Conservation (phyloP, 2,797 vertebrate genomes). For the Chaenodraco wilsoni region DNA sequence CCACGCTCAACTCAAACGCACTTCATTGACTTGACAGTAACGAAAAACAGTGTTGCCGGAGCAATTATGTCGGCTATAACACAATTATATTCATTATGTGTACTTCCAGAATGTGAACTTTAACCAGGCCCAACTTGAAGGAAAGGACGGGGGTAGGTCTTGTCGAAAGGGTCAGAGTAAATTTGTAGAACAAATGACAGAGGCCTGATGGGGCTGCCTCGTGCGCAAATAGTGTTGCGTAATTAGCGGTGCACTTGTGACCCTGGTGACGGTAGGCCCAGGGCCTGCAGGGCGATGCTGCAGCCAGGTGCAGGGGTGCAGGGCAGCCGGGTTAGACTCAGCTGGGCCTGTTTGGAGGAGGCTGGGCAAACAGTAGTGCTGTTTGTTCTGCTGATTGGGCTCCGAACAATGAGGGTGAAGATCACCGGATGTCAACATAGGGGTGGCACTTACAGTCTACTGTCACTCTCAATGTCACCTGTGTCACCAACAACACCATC, state of each 20-base stretch:
- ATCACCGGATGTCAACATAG: slow-evolving; percentile 75
- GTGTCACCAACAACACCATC: slow-evolving; percentile 60
- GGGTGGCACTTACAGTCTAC: slow-evolving; percentile 78
- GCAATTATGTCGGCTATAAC: slow-evolving; percentile 71
- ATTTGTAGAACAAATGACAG: slow-evolving; percentile 74
- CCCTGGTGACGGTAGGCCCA: slow-evolving; percentile 61
- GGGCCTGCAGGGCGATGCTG: slow-evolving; percentile 67
- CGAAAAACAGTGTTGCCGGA: slow-evolving; percentile 71
- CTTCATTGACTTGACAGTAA: slow-evolving; percentile 76
- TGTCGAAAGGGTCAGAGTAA: slow-evolving; percentile 65
- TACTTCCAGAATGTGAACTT: slow-evolving; percentile 75
- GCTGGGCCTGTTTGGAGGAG: slow-evolving; percentile 22
- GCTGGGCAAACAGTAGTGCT: slow-evolving; percentile 76
- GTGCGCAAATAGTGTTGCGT: slow-evolving; percentile 77
- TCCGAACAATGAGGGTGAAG: slow-evolving; percentile 51
- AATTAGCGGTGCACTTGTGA: slow-evolving; percentile 84
- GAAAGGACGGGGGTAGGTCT: background rate
- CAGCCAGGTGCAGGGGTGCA: slow-evolving; percentile 69
- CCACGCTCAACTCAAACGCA: slow-evolving; percentile 55
- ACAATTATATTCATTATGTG: slow-evolving; percentile 77
- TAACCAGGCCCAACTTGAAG: slow-evolving; percentile 46
- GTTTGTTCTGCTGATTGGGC: slow-evolving; percentile 85
- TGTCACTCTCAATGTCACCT: slow-evolving; percentile 71
- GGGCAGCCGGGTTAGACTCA: slow-evolving; percentile 16
- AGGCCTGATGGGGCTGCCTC: slow-evolving; percentile 55